Base-by-base conservation (phyloP, 2,888 invertebrate genomes). In the Oscheius sp. region DNA sequence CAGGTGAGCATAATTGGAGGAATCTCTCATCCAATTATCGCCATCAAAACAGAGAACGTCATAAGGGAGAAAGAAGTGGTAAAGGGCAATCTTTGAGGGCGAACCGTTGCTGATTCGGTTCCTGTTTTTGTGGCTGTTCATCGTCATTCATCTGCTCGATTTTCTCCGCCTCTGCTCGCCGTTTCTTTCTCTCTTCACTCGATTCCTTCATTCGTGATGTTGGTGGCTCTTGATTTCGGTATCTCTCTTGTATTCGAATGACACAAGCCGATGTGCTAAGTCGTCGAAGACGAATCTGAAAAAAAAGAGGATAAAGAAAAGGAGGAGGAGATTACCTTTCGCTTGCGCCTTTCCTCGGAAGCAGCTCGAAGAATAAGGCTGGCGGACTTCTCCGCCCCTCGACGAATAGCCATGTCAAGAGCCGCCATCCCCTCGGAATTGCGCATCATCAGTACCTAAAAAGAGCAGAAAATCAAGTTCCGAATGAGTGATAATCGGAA, bases 361-460 rank as follows among this genome's bases (percentile, higher is more conserved):
- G 59, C 59, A 4, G 62, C 72, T 49, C 59, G 65, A 1, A 71
- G 70, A 30, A 75, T 72, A 12, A 75, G 41, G 47, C 68, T 65
- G 4, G 74, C 74, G 17, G 72, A 75, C n/a, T 65, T 65, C 22
- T 70, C 72, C 14, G 68, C 67, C 5, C 71, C 71, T 2, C 72
- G 61, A 17, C 68, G 66, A 2, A 73, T 57, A 8, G 77, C 77
- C 67, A 77, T 73, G 5, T 77, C 71, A 6, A 72, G 63, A 9
- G 73, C 75, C 12, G 73, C 72, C n/a, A 68, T 47, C 1, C 73
- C 72, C 9, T 75, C 69, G 3, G 45, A 24, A 62, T 75, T 77
- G 2, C 72, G 67, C 69, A 75, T 70, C n/a, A 72, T 69, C 22
- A 77, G 50, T 9, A 75, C 68, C 77, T 74, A 64, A 41, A 38